Conservation (phyloP, 37 sponge, comb jelly and placozoan species). For the Eunapius fragilis region DNA sequence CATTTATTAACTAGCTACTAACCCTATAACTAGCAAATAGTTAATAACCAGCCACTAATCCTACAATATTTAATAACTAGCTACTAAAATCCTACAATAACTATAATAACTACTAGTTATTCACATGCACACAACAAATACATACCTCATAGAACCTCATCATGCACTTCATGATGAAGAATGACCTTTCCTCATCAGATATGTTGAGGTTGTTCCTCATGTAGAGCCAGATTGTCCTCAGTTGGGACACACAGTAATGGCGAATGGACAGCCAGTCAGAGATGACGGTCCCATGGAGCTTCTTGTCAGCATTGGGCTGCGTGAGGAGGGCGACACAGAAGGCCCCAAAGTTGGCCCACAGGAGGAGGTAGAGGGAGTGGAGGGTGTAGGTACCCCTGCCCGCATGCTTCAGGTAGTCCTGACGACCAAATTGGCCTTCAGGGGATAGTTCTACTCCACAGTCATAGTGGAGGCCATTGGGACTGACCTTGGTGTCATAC, state of each 20-base stretch:
- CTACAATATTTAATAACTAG: too few species aligned
- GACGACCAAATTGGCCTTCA: slow-evolving; percentile 89
- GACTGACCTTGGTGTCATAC: slow-evolving; percentile 44
- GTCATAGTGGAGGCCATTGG: slow-evolving; percentile 75
- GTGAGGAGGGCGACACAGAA: slow-evolving; percentile 80
- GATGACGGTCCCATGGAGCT: slow-evolving; percentile 69
- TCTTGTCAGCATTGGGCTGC: slow-evolving; percentile 57
- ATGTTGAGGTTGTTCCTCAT: slow-evolving; percentile 73
- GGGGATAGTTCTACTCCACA: slow-evolving; percentile 87
- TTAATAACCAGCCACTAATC: too few species aligned
- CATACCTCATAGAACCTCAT: slow-evolving; percentile 57
- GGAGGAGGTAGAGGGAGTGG: slow-evolving; percentile 87
- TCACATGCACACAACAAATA: not conserved
- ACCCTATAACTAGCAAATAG: too few species aligned
- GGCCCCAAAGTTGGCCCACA: slow-evolving; percentile 85
- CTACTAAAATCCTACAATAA: too few species aligned
- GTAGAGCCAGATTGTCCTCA: slow-evolving; percentile 82
- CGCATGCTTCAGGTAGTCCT: slow-evolving; percentile 80
- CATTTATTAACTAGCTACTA: too few species aligned
- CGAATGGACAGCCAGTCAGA: slow-evolving; percentile 89
- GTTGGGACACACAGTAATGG: slow-evolving; percentile 86
- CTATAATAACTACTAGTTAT: too few species aligned
- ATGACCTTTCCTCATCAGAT: slow-evolving; percentile 84
- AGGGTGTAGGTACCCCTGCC: slow-evolving; percentile 81
- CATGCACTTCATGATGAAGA: slow-evolving; percentile 57